Evolutionary conservation across 2,113 vertebrate species (phyloP).

Genomic region (Zapus hudsonius): DNA sequence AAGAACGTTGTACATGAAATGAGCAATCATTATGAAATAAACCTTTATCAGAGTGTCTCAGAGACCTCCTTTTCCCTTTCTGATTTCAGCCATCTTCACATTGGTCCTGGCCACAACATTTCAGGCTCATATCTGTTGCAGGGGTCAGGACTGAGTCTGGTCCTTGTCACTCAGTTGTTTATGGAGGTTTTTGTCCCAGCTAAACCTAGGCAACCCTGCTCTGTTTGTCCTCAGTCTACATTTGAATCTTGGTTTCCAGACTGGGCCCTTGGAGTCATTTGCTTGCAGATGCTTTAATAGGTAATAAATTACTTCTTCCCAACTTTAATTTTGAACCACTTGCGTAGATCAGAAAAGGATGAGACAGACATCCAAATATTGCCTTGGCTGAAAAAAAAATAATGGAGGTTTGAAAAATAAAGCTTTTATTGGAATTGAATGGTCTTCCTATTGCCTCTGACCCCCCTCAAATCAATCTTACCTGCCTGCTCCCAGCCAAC

Average conservation of each 20-base stretch:
- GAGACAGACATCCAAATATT: background rate
- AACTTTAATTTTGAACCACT: slow-evolving; percentile 25
- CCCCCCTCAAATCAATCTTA: background rate
- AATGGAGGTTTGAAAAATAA: background rate
- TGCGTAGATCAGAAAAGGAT: background rate
- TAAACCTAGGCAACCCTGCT: background rate
- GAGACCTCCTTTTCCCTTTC: background rate
- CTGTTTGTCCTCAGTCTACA: background rate
- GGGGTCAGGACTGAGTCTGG: background rate
- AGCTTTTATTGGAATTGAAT: background rate
- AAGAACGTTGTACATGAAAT: background rate
- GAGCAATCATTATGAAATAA: background rate
- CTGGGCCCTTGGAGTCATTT: background rate
- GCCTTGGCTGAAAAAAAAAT: background rate
- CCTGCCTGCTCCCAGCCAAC: background rate
- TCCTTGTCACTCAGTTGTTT: background rate
- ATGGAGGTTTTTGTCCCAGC: background rate
- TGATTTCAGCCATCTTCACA: background rate
- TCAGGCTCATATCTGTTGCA: background rate
- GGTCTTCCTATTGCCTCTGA: background rate
- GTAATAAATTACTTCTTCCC: background rate
- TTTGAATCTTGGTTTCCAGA: background rate
- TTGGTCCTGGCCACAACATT: background rate
- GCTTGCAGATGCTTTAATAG: background rate
- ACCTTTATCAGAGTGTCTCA: background rate